These are phyloP conservation scores for Rhadinocentrus ornatus DNA, from an alignment of 2,797 vertebrate genomes.

Conservation along the genomic window DNA sequence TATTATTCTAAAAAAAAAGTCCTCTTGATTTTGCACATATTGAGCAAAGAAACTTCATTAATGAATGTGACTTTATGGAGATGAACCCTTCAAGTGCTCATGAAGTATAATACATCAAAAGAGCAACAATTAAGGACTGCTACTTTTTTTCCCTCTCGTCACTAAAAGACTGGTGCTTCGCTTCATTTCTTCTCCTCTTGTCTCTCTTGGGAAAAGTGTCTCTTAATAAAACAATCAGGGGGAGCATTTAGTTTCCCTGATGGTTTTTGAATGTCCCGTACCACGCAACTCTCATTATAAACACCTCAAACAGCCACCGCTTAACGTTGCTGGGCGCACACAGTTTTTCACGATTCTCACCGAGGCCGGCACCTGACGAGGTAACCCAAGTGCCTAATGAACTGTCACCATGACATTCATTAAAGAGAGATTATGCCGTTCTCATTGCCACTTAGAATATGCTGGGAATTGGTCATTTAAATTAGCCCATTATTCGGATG, in stretches of 20 bases:
- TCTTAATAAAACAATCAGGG: slow-evolving; percentile 18
- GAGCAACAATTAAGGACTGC: slow-evolving; percentile 32
- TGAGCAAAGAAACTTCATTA: slow-evolving; percentile 24
- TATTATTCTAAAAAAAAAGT: not conserved
- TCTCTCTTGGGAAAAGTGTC: slow-evolving; percentile 9
- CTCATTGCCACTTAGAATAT: slow-evolving; percentile 75
- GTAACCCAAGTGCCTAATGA: slow-evolving; percentile 78
- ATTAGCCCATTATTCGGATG: slow-evolving; percentile 68
- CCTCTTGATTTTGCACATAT: not conserved
- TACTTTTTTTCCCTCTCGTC: not conserved
- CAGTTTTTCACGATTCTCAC: slow-evolving; percentile 56
- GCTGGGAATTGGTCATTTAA: slow-evolving; percentile 73
- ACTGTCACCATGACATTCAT: slow-evolving; percentile 77
- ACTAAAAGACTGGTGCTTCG: slow-evolving; percentile 1
- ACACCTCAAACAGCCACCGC: slow-evolving; percentile 58
- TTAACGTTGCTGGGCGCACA: slow-evolving; percentile 56
- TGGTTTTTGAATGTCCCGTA: slow-evolving; percentile 6
- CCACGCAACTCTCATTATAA: slow-evolving; percentile 53
- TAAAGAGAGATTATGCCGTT: slow-evolving; percentile 73
- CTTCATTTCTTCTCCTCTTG: slow-evolving; percentile 16
- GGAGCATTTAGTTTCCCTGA: not conserved
- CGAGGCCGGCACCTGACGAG: slow-evolving; percentile 31
- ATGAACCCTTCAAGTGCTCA: slow-evolving; percentile 30
- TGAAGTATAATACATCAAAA: slow-evolving; percentile 50
- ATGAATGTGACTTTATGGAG: slow-evolving; percentile 23